Base-by-base conservation (phyloP, 2,888 invertebrate species). In the Bruchidius siliquastri region DNA sequence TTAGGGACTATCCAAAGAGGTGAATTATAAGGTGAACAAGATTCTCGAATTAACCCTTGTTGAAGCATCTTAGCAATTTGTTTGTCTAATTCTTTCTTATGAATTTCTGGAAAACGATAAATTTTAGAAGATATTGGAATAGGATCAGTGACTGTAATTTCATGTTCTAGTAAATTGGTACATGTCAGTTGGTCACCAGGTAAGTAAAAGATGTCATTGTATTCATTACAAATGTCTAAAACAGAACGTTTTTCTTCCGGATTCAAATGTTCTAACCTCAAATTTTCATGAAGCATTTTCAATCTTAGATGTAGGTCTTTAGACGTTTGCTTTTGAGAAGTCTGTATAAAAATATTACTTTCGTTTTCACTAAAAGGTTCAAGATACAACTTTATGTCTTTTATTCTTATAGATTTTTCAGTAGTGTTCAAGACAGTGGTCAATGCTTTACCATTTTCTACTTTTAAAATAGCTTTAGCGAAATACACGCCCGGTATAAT, bases 1-100 rank as follows among this genome's bases (percentile, higher is more conserved):
- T 84, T 84, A 0, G 83, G 82, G 21, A 80, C 77, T 67, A 79
- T 69, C 21, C 78, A 73, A 66, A 81, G 32, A 21, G 79, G 78
- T 26, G 79, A 22, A 3, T 77, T 77, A 75, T 77, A 79, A 68
- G 75, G 72, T 20, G 77, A 78, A 68, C 3, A 4, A 2, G 26
- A 26, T 26, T 72, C 72, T 72, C 79, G 77, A 21, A 81, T 80
- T 71, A 80, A 76, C 18, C 74, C 77, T 13, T 80, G 73, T 68
- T 73, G 49, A 67, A 79, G 68, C 79, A 81, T 80, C 75, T 77
- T 75, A 18, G 76, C 70, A 66, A 79, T 72, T 73, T 79, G 77
- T 70, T 73, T 74, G 68, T 79, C 72, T 67, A 80, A 71, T 75
- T 80, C 77, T 3, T 13, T 22, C 75, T 80, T 80, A 75, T 81